A percentile compares a stretch with the other conserved stretches of the same genome.
Conservation (phyloP, 2,888 invertebrate species). For the Ferdinandea cuprea region DNA sequence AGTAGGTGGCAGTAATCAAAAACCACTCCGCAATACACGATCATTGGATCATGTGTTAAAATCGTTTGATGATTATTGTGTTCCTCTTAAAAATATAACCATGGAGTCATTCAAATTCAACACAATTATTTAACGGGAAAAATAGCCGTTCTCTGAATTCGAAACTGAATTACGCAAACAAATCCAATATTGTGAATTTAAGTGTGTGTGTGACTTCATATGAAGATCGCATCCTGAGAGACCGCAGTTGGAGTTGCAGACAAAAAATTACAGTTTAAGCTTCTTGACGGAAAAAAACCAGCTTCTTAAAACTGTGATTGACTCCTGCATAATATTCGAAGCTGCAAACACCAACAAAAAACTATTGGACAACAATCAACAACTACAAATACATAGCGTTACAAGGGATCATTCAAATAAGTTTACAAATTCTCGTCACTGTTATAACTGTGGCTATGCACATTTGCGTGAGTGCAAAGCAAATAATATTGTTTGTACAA, state of each 20-base stretch:
- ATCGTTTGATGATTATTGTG: conserved; percentile 52
- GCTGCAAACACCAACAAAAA: not conserved
- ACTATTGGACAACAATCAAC: not conserved
- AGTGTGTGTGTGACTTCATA: conserved; percentile 57
- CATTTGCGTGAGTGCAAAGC: too few relatives aligned
- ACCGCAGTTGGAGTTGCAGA: too few relatives aligned
- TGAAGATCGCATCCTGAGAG: not conserved
- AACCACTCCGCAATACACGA: too few relatives aligned
- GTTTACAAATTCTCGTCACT: not conserved
- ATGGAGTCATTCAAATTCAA: conserved; percentile 67
- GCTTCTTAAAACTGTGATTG: too few relatives aligned
- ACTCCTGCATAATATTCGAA: not conserved
- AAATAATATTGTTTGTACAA: too few relatives aligned
- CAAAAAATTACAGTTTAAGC: too few relatives aligned
- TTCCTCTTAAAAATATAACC: conserved; percentile 24
- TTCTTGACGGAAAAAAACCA: too few relatives aligned
- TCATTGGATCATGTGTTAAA: too few relatives aligned
- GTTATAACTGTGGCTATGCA: not conserved
- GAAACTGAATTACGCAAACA: conserved; percentile 59
- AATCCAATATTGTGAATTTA: conserved; percentile 61
- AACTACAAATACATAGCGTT: not conserved
- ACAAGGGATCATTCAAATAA: not conserved
- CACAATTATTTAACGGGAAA: conserved; percentile 64
- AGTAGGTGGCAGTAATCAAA: too few relatives aligned
- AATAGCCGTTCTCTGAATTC: conserved; percentile 66